Conservation (phyloP, 2,113 vertebrate species). For the Paralichthys olivaceus region DNA sequence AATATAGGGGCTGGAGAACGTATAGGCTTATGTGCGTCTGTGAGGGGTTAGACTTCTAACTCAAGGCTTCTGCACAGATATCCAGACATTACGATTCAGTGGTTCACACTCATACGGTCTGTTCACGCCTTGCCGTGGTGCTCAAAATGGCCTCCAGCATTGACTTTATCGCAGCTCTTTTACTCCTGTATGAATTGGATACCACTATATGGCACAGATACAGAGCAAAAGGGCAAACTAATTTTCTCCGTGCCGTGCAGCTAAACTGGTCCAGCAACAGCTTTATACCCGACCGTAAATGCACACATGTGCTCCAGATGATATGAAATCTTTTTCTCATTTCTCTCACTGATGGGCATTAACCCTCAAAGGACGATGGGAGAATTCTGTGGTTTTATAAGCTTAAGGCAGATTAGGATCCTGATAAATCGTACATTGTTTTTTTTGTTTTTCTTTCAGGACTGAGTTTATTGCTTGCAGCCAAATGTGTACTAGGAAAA, state of each 20-base stretch:
- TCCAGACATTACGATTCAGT: conserved; percentile 28
- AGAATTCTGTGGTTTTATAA: conserved; percentile 17
- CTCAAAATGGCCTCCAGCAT: conserved; percentile 31
- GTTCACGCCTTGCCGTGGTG: conserved; percentile 8
- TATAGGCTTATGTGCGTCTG: not conserved
- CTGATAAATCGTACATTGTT: conserved; percentile 30
- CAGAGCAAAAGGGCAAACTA: conserved; percentile 53
- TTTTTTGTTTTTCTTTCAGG: not conserved
- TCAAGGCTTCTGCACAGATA: not conserved
- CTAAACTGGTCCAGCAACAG: conserved; percentile 2
- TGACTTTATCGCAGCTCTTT: conserved; percentile 42
- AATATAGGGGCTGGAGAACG: not conserved
- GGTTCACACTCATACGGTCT: conserved; percentile 4
- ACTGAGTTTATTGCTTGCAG: not conserved
- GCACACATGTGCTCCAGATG: conserved; percentile 22
- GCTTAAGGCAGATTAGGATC: conserved; percentile 46
- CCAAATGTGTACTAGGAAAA: rapidly evolving
- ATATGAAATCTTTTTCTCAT: conserved; percentile 26
- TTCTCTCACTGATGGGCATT: conserved; percentile 40
- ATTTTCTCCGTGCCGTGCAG: conserved; percentile 42
- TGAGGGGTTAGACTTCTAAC: not conserved
- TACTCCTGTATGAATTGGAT: conserved; percentile 47
- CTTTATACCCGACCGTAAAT: conserved; percentile 15
- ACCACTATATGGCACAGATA: conserved; percentile 23
- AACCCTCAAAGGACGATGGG: not conserved